Evolutionary conservation across 2,113 vertebrate species (phyloP), one percentile per base, ranked within the genome.

Genomic region (Chaenocephalus aceratus): DNA sequence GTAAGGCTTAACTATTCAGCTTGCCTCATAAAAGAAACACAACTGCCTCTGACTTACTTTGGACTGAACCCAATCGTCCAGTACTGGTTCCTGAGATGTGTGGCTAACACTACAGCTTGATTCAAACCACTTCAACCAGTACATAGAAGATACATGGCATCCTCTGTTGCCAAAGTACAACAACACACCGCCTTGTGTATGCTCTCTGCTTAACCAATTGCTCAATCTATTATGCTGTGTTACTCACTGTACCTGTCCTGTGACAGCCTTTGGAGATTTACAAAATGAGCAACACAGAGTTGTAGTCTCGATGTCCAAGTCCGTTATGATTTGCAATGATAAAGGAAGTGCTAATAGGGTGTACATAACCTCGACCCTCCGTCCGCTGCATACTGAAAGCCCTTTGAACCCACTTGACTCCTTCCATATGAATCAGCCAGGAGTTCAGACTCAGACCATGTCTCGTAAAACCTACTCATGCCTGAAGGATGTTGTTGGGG

Each of bases 391-490:
- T 13, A 45, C 16, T 57, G 36, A 63, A 63, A 45, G 45, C 7
- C 53, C 12, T 58, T 52, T 1, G 12, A 15, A 54, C 52, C 21
- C 49, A 41, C 52, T 57, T 80, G 64, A 61, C 5, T 0, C 14
- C 44, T 67, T 83, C 56, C 72, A 76, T 54, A 58, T 56, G 67
- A 18, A 53, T 69, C n/a, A 48, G 54, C n/a, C 60, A 45, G 61
- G 64, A 21, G 36, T 41, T 41, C 46, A 62, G n/a, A 57, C 54
- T 77, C 49, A 73, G 36, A 30, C 52, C n/a, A 46, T 44, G 73
- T 72, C 82, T 64, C 63, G 46, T 85, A 82, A 91, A 91, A 75
- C 7, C 64, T 6, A 30, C 56, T 54, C 10, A 75, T 72, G 77
- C 81, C 83, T 44, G 30, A 74, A 68, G 75, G 62, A 61, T n/a